Conservation (phyloP, 2,888 invertebrate species). For the Sicus ferrugineus region DNA sequence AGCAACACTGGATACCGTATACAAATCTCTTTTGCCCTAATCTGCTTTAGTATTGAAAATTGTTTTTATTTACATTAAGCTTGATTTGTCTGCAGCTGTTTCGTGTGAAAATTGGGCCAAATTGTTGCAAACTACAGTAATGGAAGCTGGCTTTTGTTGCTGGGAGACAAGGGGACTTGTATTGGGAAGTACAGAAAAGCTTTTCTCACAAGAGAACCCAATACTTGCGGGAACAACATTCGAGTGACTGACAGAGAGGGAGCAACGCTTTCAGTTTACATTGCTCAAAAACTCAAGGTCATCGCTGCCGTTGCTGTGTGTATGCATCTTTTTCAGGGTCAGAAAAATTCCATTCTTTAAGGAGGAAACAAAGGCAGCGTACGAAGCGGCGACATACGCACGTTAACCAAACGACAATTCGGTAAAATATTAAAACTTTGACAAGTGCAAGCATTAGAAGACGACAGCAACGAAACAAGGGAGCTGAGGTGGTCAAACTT, state of each 20-base stretch:
- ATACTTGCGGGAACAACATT: background rate
- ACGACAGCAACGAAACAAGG: too few relatives aligned
- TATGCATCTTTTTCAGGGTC: slow-evolving; percentile 55
- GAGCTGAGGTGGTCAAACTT: too few relatives aligned
- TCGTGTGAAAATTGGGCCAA: slow-evolving; percentile 5
- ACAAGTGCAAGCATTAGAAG: too few relatives aligned
- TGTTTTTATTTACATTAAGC: background rate
- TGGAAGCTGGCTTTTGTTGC: background rate
- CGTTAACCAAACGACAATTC: too few relatives aligned
- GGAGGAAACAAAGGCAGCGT: slow-evolving; percentile 7
- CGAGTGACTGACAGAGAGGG: background rate
- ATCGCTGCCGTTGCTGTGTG: slow-evolving; percentile 26
- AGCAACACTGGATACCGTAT: too few relatives aligned
- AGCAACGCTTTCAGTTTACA: slow-evolving; percentile 30
- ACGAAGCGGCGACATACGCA: too few relatives aligned
- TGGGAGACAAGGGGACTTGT: background rate
- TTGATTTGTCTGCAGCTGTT: slow-evolving; percentile 11
- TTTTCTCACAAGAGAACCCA: background rate
- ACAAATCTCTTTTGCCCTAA: too few relatives aligned
- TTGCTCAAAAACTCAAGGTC: slow-evolving; percentile 41
- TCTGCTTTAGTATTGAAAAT: too few relatives aligned
- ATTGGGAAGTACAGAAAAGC: background rate
- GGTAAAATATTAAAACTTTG: too few relatives aligned
- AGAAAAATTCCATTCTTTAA: slow-evolving; percentile 55
- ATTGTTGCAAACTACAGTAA: background rate